These are phyloP conservation scores for Leptodactylus fallax DNA, from an alignment of 2,797 vertebrate genomes.

Conservation along the genomic window DNA sequence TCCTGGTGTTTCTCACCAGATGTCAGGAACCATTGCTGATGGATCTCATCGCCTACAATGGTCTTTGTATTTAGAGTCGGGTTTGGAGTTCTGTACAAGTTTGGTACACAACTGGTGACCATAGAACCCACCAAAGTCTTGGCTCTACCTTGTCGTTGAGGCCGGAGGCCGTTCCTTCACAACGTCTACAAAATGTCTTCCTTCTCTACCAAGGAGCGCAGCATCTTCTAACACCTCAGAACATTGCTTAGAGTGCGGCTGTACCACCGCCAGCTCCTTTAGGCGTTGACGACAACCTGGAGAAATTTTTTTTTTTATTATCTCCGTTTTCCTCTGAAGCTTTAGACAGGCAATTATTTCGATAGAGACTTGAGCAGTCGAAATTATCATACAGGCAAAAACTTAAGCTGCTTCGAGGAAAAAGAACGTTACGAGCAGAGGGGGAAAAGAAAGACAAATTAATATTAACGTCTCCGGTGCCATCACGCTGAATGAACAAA, in stretches of 20 bases:
- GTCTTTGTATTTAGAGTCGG: too few species aligned
- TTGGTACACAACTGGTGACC: too few species aligned
- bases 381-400: conserved; percentile 29
- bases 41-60: too few species aligned
- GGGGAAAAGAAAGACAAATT: neutral
- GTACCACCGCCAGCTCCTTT: too few species aligned
- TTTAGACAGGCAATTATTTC: conserved; percentile 20
- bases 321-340: conserved; percentile 19
- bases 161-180: neutral
- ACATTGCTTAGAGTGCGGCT: neutral
- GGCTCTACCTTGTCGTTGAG: too few species aligned
- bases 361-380: conserved; percentile 9
- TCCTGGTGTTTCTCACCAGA: neutral
- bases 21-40: too few species aligned
- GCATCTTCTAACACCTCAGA: neutral
- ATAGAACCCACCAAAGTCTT: too few species aligned
- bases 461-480: neutral
- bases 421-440: neutral
- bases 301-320: neutral
- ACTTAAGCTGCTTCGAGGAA: neutral
- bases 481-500: neutral
- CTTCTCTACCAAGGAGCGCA: neutral
- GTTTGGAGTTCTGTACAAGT: too few species aligned
- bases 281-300: neutral
- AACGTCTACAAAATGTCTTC: neutral